Evolutionary conservation across 2,797 vertebrate species (phyloP).

Genomic region (Oceanodroma leucorhoa): DNA sequence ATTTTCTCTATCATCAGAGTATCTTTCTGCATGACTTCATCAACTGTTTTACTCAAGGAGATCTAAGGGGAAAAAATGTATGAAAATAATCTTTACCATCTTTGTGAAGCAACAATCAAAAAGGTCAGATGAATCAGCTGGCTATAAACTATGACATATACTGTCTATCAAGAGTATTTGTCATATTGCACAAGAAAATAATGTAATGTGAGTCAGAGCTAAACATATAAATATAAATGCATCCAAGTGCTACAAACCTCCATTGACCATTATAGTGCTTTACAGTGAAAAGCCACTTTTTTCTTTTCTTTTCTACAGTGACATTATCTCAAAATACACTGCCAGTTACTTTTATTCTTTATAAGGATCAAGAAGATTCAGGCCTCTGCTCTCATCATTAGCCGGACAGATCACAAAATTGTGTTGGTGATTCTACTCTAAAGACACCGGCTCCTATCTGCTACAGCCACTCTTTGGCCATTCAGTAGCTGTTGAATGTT

Average conservation of each 20-base stretch:
- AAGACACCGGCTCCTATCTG: background rate
- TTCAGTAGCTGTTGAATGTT: background rate
- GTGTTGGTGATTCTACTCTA: background rate
- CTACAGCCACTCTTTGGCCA: background rate
- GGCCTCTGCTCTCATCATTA: background rate
- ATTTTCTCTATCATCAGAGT: background rate
- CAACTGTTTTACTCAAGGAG: background rate
- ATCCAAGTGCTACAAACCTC: background rate
- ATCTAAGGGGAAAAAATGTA: background rate
- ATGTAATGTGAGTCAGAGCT: constrained; percentile 29
- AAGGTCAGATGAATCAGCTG: constrained; percentile 49
- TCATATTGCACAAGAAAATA: constrained; percentile 59
- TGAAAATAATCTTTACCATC: constrained; percentile 1
- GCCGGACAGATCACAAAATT: background rate
- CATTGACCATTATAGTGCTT: constrained; percentile 4
- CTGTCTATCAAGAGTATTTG: constrained; percentile 17
- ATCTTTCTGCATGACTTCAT: background rate
- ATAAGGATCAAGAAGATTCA: constrained; percentile 31
- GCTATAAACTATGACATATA: constrained; percentile 63
- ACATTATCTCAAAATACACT: background rate
- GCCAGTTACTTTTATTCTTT: constrained; percentile 7
- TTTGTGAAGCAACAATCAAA: constrained; percentile 2
- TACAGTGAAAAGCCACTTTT: background rate
- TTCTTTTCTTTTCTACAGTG: background rate
- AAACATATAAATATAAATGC: constrained; percentile 39